Evolutionary conservation across 2,113 vertebrate species (phyloP).

Genomic region (Excalfactoria chinensis): DNA sequence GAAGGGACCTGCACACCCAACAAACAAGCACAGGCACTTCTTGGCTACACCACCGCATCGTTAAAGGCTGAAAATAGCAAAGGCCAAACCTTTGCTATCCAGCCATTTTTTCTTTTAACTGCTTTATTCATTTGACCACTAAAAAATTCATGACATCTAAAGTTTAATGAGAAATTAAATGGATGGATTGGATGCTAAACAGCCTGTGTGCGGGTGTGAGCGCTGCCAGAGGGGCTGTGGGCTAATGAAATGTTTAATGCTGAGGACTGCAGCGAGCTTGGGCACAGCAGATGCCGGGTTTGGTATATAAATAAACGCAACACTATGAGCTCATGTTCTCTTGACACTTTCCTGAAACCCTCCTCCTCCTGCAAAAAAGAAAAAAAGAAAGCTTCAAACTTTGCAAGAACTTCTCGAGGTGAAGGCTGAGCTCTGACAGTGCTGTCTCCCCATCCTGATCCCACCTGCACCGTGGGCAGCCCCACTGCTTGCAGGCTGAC

Average conservation of each 20-base stretch:
- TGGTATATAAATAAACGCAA: constrained; percentile 57
- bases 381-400: constrained; percentile 6
- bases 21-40: constrained; percentile 28
- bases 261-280: constrained; percentile 49
- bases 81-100: constrained; percentile 41
- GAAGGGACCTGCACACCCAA: constrained; percentile 59
- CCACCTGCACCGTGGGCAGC: background rate
- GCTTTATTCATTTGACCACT: constrained; percentile 62
- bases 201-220: constrained; percentile 65
- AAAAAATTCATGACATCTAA: constrained; percentile 66
- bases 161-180: constrained; percentile 70
- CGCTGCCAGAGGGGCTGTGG: constrained; percentile 64
- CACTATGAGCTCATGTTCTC: constrained; percentile 66
- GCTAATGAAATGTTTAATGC: constrained; percentile 69
- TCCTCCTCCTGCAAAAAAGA: background rate
- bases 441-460: background rate
- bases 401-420: constrained; percentile 14
- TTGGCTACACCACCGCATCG: background rate
- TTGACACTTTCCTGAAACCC: constrained; percentile 59
- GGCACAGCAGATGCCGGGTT: constrained; percentile 48
- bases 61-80: constrained; percentile 43
- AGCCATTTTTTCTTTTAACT: constrained; percentile 55
- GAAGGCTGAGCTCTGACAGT: constrained; percentile 10
- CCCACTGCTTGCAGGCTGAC: background rate
- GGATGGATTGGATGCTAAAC: constrained; percentile 62